These are phyloP conservation scores for Lophotis ruficrista DNA, from an alignment of 2,113 vertebrate species.

Conservation along the genomic window DNA sequence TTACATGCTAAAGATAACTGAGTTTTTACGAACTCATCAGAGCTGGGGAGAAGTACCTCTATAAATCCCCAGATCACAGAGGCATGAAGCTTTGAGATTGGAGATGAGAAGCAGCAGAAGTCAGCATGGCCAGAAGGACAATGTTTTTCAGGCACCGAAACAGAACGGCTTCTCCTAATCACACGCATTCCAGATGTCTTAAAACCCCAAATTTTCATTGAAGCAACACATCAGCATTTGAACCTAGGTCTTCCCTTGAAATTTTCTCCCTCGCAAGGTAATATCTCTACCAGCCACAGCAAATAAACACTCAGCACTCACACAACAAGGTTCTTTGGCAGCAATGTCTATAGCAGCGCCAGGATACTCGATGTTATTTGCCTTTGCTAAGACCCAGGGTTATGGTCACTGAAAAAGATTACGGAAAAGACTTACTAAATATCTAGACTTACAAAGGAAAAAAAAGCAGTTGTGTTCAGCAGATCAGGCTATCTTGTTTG, in stretches of 20 bases:
- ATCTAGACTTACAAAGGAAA: neutral
- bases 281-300: neutral
- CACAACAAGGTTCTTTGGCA: neutral
- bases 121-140: neutral
- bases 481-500: neutral
- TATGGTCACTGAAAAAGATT: neutral
- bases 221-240: neutral
- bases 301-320: neutral
- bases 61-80: neutral
- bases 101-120: neutral
- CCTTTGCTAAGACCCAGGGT: neutral
- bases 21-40: neutral
- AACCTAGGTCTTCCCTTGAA: neutral
- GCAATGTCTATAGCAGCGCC: neutral
- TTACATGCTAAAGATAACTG: neutral
- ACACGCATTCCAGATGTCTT: neutral
- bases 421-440: neutral
- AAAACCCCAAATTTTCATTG: neutral
- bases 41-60: neutral
- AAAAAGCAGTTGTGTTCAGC: neutral
- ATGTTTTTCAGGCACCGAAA: accelerated
- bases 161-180: neutral
- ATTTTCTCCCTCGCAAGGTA: neutral
- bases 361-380: neutral
- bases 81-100: neutral